Evolutionary conservation across 2,113 vertebrate species (phyloP).

Genomic region (Oreochromis tanganicae): DNA sequence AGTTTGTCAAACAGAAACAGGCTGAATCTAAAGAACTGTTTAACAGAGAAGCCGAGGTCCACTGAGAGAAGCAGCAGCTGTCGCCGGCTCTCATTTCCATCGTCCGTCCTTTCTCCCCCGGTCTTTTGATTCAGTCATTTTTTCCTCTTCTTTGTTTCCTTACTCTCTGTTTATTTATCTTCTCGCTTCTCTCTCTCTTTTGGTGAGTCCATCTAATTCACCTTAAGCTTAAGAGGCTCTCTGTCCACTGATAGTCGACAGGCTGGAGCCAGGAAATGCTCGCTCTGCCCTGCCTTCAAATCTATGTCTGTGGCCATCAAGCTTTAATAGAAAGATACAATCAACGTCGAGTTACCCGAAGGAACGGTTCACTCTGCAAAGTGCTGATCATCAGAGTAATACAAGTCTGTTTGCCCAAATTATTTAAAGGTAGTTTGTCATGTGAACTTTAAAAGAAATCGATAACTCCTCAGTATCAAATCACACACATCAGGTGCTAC

Average conservation of each 20-base stretch:
- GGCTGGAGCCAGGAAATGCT: background rate
- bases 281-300: background rate
- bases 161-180: background rate
- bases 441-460: background rate
- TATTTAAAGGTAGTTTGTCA: background rate
- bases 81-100: background rate
- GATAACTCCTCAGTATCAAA: background rate
- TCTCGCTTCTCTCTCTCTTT: background rate
- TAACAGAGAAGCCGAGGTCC: background rate
- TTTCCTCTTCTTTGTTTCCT: background rate
- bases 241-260: background rate
- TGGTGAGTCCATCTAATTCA: background rate
- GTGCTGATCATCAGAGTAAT: background rate
- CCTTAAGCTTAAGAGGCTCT: background rate
- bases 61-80: slow-evolving; percentile 1
- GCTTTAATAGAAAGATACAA: background rate
- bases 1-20: slow-evolving; percentile 15
- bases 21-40: background rate
- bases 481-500: fast-evolving
- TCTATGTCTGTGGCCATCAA: background rate
- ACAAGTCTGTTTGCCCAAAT: background rate
- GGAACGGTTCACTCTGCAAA: background rate
- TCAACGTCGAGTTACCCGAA: background rate
- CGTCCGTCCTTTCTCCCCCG: fast-evolving
- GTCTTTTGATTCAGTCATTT: background rate